phyloP scores from a whole-genome alignment of 2,888 invertebrate genomes.

The Stenurella melanura region DNA sequence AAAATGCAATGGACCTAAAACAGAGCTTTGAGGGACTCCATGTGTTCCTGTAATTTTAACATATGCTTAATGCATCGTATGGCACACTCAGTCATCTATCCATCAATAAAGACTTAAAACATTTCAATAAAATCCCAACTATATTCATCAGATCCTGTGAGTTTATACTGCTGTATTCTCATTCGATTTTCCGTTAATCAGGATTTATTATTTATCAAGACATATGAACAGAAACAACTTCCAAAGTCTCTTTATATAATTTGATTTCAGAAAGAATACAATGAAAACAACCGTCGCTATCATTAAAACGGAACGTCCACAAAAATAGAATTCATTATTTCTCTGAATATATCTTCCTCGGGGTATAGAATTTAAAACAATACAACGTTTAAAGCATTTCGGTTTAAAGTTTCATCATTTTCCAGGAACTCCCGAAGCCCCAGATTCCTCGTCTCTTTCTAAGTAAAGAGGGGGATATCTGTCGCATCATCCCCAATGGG shows the following conservation, averaged over 20 bases:
- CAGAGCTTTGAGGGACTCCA: too few species aligned
- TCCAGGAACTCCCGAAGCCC: not conserved
- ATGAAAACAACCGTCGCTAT: conserved; percentile 15
- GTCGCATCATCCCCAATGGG: conserved; percentile 35
- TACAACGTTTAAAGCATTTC: conserved; percentile 14
- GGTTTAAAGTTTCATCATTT: conserved; percentile 13
- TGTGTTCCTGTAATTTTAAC: too few species aligned
- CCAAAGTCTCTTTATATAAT: conserved; percentile 3
- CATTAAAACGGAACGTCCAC: conserved; percentile 10
- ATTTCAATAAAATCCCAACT: too few species aligned
- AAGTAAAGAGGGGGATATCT: conserved; percentile 9
- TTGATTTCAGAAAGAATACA: not conserved
- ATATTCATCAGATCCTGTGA: too few species aligned
- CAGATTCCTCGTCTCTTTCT: conserved; percentile 10
- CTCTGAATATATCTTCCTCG: conserved; percentile 2
- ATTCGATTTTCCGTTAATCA: not conserved
- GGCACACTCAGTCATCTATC: too few species aligned
- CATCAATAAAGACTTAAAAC: too few species aligned
- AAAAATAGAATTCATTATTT: conserved; percentile 19
- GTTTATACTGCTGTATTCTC: too few species aligned
- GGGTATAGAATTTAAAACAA: conserved; percentile 18
- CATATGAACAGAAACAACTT: not conserved
- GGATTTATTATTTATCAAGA: not conserved
- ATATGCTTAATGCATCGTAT: too few species aligned
- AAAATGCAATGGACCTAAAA: too few species aligned